Percentiles rank a stretch among this genome's conserved stretches.
These are phyloP conservation scores for Xiphophorus couchianus DNA, from an alignment of 2,113 vertebrate species.

Conservation along the genomic window DNA sequence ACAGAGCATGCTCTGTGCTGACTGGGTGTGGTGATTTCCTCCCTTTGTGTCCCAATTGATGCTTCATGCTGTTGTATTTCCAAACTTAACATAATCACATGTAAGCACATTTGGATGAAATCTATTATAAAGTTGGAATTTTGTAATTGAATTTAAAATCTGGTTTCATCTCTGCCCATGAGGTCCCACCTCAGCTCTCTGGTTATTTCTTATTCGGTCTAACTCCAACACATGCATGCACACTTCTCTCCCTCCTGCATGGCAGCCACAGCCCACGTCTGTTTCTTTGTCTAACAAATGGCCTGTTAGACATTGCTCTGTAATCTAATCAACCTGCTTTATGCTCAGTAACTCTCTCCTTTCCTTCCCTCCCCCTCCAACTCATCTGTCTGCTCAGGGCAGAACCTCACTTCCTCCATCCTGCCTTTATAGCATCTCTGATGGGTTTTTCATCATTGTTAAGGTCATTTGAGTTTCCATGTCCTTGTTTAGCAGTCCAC, in stretches of 20 bases:
- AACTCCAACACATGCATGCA: conserved; percentile 14
- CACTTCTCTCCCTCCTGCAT: conserved; percentile 5
- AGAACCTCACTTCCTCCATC: conserved; percentile 27
- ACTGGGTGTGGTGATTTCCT: conserved; percentile 57
- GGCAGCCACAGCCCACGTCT: conserved; percentile 19
- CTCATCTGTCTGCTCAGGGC: conserved; percentile 49
- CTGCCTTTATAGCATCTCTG: conserved; percentile 19
- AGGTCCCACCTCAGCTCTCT: conserved; percentile 4
- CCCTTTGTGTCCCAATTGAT: conserved; percentile 28
- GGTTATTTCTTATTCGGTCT: conserved; percentile 1
- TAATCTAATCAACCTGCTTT: conserved; percentile 79
- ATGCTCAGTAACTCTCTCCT: conserved; percentile 57
- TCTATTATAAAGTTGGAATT: not conserved
- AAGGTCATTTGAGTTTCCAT: conserved; percentile 3
- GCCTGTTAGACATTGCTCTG: conserved; percentile 57
- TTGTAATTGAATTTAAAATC: conserved; percentile 13
- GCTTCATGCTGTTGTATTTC: not conserved
- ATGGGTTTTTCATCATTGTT: conserved; percentile 17
- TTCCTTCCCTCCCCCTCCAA: conserved; percentile 29
- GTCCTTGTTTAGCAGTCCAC: not conserved
- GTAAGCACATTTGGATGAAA: not conserved
- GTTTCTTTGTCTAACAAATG: conserved; percentile 68
- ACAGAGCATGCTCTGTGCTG: conserved; percentile 64
- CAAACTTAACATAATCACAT: not conserved
- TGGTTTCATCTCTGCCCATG: conserved; percentile 5